phyloP scores from a whole-genome alignment of 2,113 vertebrate species.

The Paratilapia polleni region DNA sequence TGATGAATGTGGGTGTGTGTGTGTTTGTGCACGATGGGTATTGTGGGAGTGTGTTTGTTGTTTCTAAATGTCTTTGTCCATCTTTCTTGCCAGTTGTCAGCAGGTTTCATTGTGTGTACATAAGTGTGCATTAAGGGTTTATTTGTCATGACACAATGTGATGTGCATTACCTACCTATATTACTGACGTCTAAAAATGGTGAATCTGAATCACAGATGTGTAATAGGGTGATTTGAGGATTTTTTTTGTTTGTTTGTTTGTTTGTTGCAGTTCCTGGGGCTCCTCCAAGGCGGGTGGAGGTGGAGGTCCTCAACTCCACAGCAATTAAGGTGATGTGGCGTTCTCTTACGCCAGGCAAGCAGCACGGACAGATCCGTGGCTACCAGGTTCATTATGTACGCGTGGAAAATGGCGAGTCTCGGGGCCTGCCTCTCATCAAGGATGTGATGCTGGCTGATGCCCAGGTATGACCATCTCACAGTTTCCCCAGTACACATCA shows the following conservation, averaged over 20 bases:
- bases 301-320: slow-evolving; percentile 96
- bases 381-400: slow-evolving; percentile 97
- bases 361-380: slow-evolving; percentile 98
- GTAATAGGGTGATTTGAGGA: not conserved
- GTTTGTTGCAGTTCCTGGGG: slow-evolving; percentile 87
- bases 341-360: slow-evolving; percentile 88
- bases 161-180: not conserved
- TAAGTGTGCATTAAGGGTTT: not conserved
- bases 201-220: not conserved
- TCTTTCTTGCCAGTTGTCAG: slow-evolving; percentile 4
- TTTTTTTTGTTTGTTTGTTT: not conserved
- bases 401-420: slow-evolving; percentile 95
- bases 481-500: not conserved
- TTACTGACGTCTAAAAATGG: not conserved
- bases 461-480: slow-evolving; percentile 85
- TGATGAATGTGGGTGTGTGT: not conserved
- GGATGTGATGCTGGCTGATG: slow-evolving; percentile 96
- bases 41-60: not conserved
- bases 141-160: not conserved
- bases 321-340: slow-evolving; percentile 95
- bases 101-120: not conserved
- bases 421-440: slow-evolving; percentile 93
- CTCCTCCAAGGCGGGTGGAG: slow-evolving; percentile 93
- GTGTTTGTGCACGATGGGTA: not conserved
- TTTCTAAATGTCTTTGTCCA: not conserved